These are phyloP conservation scores for Himalopsyche kuldschensis DNA, from an alignment of 2,888 invertebrate species.

Conservation along the genomic window DNA sequence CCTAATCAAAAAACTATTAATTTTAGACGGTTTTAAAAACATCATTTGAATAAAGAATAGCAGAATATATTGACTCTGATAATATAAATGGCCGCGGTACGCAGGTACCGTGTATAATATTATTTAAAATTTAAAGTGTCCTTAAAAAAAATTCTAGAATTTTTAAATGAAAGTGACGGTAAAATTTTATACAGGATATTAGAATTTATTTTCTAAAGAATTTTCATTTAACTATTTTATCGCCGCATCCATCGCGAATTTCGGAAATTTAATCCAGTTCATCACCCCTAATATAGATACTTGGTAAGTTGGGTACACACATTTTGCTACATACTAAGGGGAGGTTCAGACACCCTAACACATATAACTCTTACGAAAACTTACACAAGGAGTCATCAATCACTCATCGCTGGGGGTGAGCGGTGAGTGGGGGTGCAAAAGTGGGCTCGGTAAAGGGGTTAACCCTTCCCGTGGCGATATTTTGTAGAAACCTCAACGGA, in stretches of 20 bases:
- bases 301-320: constrained; percentile 7
- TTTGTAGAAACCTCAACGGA: neutral
- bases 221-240: neutral
- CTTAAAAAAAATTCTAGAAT: too few relatives aligned
- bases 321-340: constrained; percentile 25
- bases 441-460: neutral
- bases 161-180: neutral
- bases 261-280: neutral
- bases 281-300: neutral
- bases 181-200: neutral
- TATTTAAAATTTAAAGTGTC: too few relatives aligned
- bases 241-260: neutral
- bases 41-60: too few relatives aligned
- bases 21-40: too few relatives aligned
- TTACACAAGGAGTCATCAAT: constrained; percentile 40
- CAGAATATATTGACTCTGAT: too few relatives aligned
- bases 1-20: too few relatives aligned
- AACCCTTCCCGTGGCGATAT: neutral
- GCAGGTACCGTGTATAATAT: too few relatives aligned
- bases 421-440: neutral
- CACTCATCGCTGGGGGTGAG: constrained; percentile 31
- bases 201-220: neutral
- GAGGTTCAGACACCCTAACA: constrained; percentile 15
- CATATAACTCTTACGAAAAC: constrained; percentile 34
- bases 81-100: too few relatives aligned